Evolutionary conservation across 2,888 invertebrate genomes (phyloP), one percentile per base, ranked within the genome.

Genomic region (Zaprionus obscuricornis): DNA sequence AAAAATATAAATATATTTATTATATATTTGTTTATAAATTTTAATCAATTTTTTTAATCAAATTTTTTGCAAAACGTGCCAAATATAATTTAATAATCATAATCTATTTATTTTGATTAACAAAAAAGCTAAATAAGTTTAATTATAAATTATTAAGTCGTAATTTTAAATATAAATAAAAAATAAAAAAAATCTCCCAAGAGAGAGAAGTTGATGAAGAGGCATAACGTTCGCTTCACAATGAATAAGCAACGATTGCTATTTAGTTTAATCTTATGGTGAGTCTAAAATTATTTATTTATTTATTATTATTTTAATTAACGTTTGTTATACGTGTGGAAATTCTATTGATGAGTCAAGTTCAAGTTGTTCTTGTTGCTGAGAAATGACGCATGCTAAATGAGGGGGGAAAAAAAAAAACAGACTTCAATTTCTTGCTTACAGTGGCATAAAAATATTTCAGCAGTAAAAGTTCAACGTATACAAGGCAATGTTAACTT

Each of bases 191-290:
- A 45, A 43, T 18, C 31, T 10, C 17, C n/a, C 5, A 16, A 37
- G 5, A 18, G 18, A 14, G 10, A 22, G 16, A 31, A 6, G 17
- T 13, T 34, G 8, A 22, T 7, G 37, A 10, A 26, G 51, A 8
- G 27, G 63, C 58, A 66, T 39, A 16, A 24, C 50, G 16, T 37
- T 62, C 67, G 69, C 66, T 70, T 78, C 27, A 79, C 70, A 45
- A 87, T 88, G 88, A 81, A 62, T 56, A 73, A 76, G 66, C 84
- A 79, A 70, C 69, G 72, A 58, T 50, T 85, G 66, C 65, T 85
- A 55, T 55, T 87, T 65, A 82, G 88, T 67, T 70, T 88, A 76
- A 75, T 88, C 56, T 56, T 88, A 78, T 88, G 88, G 88, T 88
- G 63, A 88, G 88, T 87, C 51, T 0, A 36, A 7, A 16, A n/a